Evolutionary conservation across 2,888 invertebrate genomes (phyloP).

Genomic region (Cremastinae sp.): DNA sequence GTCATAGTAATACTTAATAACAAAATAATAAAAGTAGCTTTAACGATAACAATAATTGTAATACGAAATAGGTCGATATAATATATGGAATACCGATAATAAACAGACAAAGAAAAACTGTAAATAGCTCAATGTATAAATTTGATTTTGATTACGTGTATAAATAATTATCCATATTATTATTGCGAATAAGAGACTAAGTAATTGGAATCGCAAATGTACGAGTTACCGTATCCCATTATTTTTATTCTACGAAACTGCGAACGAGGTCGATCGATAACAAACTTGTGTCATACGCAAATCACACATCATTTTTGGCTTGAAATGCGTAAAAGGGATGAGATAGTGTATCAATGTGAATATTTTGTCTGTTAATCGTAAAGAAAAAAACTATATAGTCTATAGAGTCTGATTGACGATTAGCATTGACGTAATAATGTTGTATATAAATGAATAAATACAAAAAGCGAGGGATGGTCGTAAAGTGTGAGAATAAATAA

Average conservation of each 20-base stretch:
- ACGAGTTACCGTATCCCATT: too few species aligned
- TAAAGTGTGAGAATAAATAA: conserved; percentile 34
- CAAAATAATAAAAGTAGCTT: too few species aligned
- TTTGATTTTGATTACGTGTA: conserved; percentile 71
- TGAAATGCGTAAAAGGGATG: neutral
- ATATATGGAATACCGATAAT: conserved; percentile 27
- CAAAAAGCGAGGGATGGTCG: too few species aligned
- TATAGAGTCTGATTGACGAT: conserved; percentile 57
- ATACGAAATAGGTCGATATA: conserved; percentile 15
- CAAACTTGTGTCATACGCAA: too few species aligned
- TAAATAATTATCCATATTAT: conserved; percentile 68
- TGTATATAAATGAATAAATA: conserved; percentile 54
- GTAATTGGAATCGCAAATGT: conserved; percentile 28
- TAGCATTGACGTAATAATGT: conserved; percentile 52
- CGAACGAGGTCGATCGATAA: too few species aligned
- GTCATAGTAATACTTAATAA: conserved; percentile 3
- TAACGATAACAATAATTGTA: too few species aligned
- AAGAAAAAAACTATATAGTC: conserved; percentile 29
- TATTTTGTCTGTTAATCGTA: conserved; percentile 40
- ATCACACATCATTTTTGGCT: too few species aligned
- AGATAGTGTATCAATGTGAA: conserved; percentile 35
- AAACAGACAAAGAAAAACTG: conserved; percentile 63
- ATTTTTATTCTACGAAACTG: too few species aligned
- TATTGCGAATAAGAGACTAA: conserved; percentile 32
- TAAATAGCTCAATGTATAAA: conserved; percentile 78